Evolutionary conservation across 2,888 invertebrate species (phyloP).

Genomic region (Polydrusus cervinus): DNA sequence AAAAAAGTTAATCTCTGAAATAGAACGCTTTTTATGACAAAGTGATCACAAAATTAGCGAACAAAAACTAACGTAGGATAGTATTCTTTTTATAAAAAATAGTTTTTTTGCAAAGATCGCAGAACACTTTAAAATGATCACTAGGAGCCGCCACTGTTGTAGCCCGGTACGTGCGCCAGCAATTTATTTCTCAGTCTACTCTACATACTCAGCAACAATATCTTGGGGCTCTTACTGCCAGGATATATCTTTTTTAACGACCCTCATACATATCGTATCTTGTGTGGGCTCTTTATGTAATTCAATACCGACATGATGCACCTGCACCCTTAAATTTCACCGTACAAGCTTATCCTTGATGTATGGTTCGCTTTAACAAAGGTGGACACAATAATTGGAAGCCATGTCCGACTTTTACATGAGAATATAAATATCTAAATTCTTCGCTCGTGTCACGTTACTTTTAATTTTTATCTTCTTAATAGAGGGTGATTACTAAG

Average conservation of each 20-base stretch:
- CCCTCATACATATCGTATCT: slow-evolving; percentile 21
- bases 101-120: no score
- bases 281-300: slow-evolving; percentile 54
- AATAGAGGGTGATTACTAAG: no score
- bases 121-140: no score
- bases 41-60: no score
- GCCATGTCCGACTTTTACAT: slow-evolving; percentile 38
- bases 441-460: slow-evolving; percentile 23
- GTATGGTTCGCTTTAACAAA: slow-evolving; percentile 34
- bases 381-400: slow-evolving; percentile 45
- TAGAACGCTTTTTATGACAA: no score
- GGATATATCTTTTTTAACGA: slow-evolving; percentile 24
- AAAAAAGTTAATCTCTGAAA: no score
- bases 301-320: slow-evolving; percentile 52
- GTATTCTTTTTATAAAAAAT: no score
- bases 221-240: slow-evolving; percentile 2
- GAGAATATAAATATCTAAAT: slow-evolving; percentile 23
- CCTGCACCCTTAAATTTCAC: slow-evolving; percentile 55
- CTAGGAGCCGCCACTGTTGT: no score
- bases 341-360: slow-evolving; percentile 18
- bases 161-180: no score
- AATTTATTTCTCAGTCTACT: no score
- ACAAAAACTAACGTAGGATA: no score
- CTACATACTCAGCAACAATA: neutral
- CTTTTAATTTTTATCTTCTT: slow-evolving; percentile 33